Base-by-base conservation (phyloP, 2,888 invertebrate species). In the Psococerastis gibbosa region DNA sequence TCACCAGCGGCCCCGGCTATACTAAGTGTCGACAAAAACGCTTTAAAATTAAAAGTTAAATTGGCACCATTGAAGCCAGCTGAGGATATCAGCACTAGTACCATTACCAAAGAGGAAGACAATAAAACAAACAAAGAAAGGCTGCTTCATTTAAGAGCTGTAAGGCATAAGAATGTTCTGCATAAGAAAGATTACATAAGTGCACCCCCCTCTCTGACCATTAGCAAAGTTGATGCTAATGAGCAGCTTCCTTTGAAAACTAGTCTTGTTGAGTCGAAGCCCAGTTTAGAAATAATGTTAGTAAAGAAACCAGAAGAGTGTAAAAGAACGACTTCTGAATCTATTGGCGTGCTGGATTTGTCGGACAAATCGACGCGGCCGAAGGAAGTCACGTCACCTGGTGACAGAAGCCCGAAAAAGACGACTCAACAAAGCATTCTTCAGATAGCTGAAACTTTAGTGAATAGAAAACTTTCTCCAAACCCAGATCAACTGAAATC, bases 301-400 rank as follows among this genome's bases (percentile, higher is more conserved):
- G 38, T 38, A 16, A 38, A 38, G n/a, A 20, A 17, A 9, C 3
- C 3, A 6, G 38, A 38, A 5, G 38, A 38, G 22, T 20, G 22
- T 9, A 17, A 15, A 6, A 20, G 20, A 13, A 18, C 15, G 20
- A 15, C 6, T 5, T 27, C 27, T 52, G 69, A 68, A 49, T 65
- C 61, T 47, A 61, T 63, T 33, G 69, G 67, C 22, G 67, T 70
- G 16, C 57, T 71, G 44, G 71, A 70, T 55, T 55, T 72, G 38
- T 70, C 71, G 1, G 60, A 61, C 3, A 60, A 58, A 46, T 59
- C 63, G 2, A 56, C 57, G 3, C 50, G 56, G n/a, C 32, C 43
- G 18, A 41, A 45, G 38, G 41, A 32, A 32, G 44, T 32, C 2
- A 33, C 42, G 18, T 43, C 43, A 27, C 43, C 41, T n/a, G 44